Percentiles rank a stretch among this genome's conserved stretches.
phyloP scores from a whole-genome alignment of 2,113 vertebrate species.

The Sminthopsis crassicaudata region DNA sequence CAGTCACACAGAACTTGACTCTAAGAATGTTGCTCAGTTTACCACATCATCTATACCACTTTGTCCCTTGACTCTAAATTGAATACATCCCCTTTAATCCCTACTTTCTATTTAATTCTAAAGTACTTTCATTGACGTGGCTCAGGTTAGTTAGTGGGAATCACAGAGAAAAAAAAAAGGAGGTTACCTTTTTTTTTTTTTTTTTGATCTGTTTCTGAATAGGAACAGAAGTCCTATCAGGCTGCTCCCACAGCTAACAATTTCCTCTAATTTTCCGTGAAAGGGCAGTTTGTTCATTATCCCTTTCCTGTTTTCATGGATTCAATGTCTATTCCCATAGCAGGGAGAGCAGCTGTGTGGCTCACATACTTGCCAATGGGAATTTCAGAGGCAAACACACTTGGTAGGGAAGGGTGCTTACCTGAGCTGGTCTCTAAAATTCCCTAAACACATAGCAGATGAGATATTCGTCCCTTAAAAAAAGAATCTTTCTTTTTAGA shows the following conservation, averaged over 20 bases:
- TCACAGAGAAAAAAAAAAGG: neutral
- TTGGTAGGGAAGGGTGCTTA: too few relatives aligned
- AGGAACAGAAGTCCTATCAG: neutral
- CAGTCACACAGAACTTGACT: neutral
- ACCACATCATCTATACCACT: neutral
- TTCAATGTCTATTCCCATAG: neutral
- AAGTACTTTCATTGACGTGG: neutral
- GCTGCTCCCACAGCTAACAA: neutral
- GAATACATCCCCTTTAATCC: neutral
- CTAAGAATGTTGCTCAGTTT: neutral
- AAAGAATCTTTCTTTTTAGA: neutral
- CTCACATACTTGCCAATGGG: neutral
- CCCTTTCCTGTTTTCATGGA: conserved; percentile 43
- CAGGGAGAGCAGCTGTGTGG: neutral
- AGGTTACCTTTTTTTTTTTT: neutral
- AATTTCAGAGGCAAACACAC: neutral
- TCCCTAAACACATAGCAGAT: neutral
- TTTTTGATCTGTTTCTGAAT: neutral
- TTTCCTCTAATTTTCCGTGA: conserved; percentile 49
- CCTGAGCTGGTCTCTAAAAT: neutral
- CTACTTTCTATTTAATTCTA: neutral
- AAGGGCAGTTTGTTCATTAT: neutral
- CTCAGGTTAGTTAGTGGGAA: neutral
- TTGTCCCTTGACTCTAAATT: neutral
- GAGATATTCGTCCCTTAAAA: neutral